Conservation (phyloP, 2,797 vertebrate species). For the Syndactyla subalaris region DNA sequence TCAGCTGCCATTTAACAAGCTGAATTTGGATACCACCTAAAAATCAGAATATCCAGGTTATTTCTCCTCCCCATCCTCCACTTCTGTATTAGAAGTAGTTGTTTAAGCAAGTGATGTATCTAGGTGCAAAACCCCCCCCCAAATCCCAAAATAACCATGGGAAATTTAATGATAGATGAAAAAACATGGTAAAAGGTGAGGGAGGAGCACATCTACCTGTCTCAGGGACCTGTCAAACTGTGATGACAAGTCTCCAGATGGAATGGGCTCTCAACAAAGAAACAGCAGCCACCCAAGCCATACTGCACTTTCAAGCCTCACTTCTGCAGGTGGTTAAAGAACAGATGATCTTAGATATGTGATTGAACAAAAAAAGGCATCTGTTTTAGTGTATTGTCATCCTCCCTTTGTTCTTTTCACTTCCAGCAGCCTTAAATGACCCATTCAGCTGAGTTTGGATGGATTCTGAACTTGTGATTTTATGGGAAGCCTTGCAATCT, state of each 20-base stretch:
- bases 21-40: background rate
- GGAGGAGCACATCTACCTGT: accelerated
- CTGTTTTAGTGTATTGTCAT: background rate
- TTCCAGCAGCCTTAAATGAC: background rate
- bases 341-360: background rate
- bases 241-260: background rate
- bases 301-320: background rate
- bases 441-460: background rate
- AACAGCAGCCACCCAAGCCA: background rate
- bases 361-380: background rate
- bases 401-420: background rate
- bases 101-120: background rate
- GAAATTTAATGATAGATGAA: background rate
- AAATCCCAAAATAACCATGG: background rate
- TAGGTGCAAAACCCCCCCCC: background rate
- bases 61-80: background rate
- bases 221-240: background rate
- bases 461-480: background rate
- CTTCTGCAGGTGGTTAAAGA: background rate
- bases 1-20: background rate
- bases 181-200: background rate
- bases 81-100: background rate
- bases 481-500: background rate
- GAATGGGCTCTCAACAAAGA: background rate
- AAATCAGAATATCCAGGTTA: background rate